Evolutionary conservation across 2,113 vertebrate genomes (phyloP).

Genomic region (Cryptotis parvus): DNA sequence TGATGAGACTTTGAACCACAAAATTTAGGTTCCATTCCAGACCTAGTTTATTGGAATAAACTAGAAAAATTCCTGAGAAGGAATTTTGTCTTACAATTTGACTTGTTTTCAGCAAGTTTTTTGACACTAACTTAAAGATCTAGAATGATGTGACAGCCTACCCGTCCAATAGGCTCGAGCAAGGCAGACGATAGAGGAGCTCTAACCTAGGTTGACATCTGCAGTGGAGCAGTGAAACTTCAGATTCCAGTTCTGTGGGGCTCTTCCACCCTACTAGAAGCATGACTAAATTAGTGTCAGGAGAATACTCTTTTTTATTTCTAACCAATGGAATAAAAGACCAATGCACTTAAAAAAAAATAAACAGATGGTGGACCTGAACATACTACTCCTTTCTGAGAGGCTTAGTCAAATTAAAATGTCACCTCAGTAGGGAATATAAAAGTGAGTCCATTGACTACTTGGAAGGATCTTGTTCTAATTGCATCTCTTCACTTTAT

Average conservation of each 20-base stretch:
- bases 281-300: background rate
- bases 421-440: background rate
- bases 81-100: no score
- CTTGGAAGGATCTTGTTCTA: background rate
- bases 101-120: background rate
- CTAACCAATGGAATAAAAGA: background rate
- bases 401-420: background rate
- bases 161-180: no score
- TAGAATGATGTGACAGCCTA: background rate
- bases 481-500: background rate
- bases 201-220: no score
- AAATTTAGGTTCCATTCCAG: background rate
- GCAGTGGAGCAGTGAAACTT: rapidly evolving
- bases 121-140: background rate
- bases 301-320: background rate
- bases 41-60: background rate
- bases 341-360: background rate
- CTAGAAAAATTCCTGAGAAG: no score
- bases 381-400: background rate
- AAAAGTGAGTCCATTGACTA: background rate
- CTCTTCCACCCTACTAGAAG: background rate
- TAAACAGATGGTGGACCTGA: no score
- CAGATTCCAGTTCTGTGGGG: background rate
- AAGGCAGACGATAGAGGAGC: no score
- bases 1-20: background rate